phyloP scores from a whole-genome alignment of 2,797 vertebrate species.

The Leptodactylus fallax region DNA sequence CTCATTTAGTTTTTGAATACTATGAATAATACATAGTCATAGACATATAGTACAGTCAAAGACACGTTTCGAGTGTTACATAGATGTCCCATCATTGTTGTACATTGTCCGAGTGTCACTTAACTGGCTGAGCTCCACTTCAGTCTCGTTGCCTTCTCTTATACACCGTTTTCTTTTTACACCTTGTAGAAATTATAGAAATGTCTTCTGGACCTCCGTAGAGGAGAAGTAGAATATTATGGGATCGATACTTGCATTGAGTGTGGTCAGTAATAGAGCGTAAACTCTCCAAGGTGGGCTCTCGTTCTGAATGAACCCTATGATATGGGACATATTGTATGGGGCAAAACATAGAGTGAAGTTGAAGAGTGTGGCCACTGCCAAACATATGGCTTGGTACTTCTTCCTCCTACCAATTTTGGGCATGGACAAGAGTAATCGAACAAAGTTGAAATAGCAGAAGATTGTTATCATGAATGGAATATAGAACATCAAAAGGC shows the following conservation, averaged over 20 bases:
- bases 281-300: conserved; percentile 78
- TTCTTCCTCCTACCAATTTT: conserved; percentile 75
- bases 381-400: conserved; percentile 81
- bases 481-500: conserved; percentile 82
- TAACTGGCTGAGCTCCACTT: neutral
- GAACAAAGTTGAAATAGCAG: conserved; percentile 84
- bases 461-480: conserved; percentile 83
- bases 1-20: no score
- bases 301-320: conserved; percentile 75
- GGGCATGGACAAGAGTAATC: conserved; percentile 76
- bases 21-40: no score
- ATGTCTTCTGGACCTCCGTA: conserved; percentile 75
- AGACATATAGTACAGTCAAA: neutral
- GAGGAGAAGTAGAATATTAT: conserved; percentile 90
- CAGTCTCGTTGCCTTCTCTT: neutral
- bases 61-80: neutral
- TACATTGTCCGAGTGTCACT: neutral
- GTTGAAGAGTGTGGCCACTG: conserved; percentile 78
- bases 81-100: neutral
- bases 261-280: conserved; percentile 80
- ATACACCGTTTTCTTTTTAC: conserved; percentile 69
- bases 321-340: conserved; percentile 84
- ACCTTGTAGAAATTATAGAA: conserved; percentile 70
- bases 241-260: conserved; percentile 88
- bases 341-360: conserved; percentile 85